Base-by-base conservation (phyloP, 2,888 invertebrate species). In the Saturnia pavonia region DNA sequence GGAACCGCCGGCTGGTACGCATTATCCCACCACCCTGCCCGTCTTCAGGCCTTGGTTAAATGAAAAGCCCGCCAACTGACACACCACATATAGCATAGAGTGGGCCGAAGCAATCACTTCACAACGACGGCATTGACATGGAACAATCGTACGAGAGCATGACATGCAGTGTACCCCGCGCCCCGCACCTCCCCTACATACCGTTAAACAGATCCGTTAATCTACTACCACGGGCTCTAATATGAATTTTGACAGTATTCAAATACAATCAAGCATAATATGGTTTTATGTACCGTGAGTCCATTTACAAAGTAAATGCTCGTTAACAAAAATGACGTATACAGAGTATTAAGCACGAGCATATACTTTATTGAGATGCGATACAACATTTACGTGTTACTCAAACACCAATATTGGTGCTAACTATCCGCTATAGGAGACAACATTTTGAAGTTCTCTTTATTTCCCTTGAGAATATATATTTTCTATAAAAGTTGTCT, bases 11-110 rank as follows among this genome's bases (percentile, higher is more conserved):
- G 77, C 81, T 48, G 97, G 97, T 77, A 97, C 98, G n/a, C 97
- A 98, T 91, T 98, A 98, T 91, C 98, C 98, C 70, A 97, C 97
- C 77, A 98, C 98, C 66, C 92, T 98, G 86, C 98, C 98, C 67
- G 97, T 98, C 78, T 98, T 98, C 91, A 94, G 98, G 77, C 98
- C 98, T 65, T 97, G 97, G 97, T 94, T 97, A 71, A 96, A 97
- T 83, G 97, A 97, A 74, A 92, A 93, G 69, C 89, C 89, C 16
- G 80, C 79, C n/a, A 85, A 91, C 80, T 90, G 85, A 90, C 73
- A 25, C 27, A 27, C 14, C 14, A 27, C 6, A 60, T 27, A 25
- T 14, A 27, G 1, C 22, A 54, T 9, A 11, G 22, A 22, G 22
- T 9, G 54, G 19, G n/a, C 11, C 54, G 6, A 54, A 54, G n/a